phyloP scores from a whole-genome alignment of 2,797 vertebrate genomes.

The Fratercula arctica region DNA sequence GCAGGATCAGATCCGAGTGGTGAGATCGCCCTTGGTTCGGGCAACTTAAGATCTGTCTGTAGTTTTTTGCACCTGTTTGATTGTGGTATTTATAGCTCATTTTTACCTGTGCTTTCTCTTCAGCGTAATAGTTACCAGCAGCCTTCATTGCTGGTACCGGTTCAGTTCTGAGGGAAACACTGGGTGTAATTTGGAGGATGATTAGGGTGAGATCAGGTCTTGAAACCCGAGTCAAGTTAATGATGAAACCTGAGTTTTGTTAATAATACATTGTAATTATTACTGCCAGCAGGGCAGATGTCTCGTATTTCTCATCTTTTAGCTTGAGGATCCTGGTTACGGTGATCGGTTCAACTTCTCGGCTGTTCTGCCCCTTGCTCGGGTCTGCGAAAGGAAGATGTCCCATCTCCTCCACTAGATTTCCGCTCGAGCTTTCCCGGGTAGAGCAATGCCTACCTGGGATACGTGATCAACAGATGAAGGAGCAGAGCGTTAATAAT shows the following conservation, averaged over 20 bases:
- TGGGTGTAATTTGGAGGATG: constrained; percentile 21
- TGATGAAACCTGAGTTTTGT: constrained; percentile 66
- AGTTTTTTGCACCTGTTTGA: constrained; percentile 15
- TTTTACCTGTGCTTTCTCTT: constrained; percentile 17
- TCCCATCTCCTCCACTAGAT: neutral
- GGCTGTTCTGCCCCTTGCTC: neutral
- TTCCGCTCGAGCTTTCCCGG: neutral
- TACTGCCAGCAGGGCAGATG: neutral
- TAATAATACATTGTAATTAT: constrained; percentile 58
- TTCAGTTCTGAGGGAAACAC: neutral
- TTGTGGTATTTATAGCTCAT: neutral
- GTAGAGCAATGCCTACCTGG: neutral
- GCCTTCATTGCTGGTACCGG: constrained; percentile 10
- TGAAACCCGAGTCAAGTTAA: constrained; percentile 41
- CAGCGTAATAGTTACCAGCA: neutral
- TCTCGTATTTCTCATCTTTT: constrained; percentile 46
- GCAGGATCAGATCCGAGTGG: neutral
- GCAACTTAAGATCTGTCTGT: neutral
- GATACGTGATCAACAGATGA: constrained; percentile 32
- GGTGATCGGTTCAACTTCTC: neutral
- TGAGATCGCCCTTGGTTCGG: neutral
- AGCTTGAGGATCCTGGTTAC: neutral
- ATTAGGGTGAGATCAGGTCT: constrained; percentile 26
- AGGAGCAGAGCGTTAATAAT: constrained; percentile 48
- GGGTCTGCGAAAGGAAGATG: neutral